Evolutionary conservation across 2,888 invertebrate species (phyloP), one percentile per base, ranked within the genome.

Genomic region (Itoplectis maculator): DNA sequence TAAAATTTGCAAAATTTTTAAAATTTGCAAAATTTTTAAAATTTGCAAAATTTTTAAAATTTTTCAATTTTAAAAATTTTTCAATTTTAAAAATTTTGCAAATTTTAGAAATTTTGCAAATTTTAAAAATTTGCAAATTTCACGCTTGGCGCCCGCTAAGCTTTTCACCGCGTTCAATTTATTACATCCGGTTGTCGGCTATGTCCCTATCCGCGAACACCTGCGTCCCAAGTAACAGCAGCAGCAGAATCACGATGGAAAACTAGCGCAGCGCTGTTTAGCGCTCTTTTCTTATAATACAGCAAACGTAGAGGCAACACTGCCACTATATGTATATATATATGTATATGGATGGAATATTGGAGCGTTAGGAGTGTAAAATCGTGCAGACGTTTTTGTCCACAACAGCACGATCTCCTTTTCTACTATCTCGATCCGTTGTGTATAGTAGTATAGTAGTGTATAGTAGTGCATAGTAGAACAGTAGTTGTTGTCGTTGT

Each of bases 81-180:
- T n/a, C n/a, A n/a, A n/a, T n/a, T n/a, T n/a, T n/a, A n/a, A n/a
- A n/a, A n/a, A n/a, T n/a, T n/a, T n/a, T n/a, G n/a, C n/a, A n/a
- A n/a, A n/a, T n/a, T n/a, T n/a, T n/a, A n/a, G n/a, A n/a, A n/a
- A n/a, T n/a, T n/a, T n/a, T n/a, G n/a, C n/a, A n/a, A n/a, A n/a
- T n/a, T n/a, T n/a, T n/a, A n/a, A n/a, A n/a, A n/a, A n/a, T n/a
- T n/a, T n/a, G n/a, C 45, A 7, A 7, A 45, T 13, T 7, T 88
- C 88, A 88, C 85, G 87, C 86, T 84, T 82, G 82, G 85, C 83
- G 79, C 84, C 82, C 66, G 75, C 81, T 79, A 83, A 84, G 81
- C 76, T 88, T 88, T 88, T 87, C 88, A 87, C 88, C 86, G 86
- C 85, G 84, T 88, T 88, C 86, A 88, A 88, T 88, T 88, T 88